Base-by-base conservation (phyloP, 2,797 vertebrate genomes). In the Zenarchopterus dispar region DNA sequence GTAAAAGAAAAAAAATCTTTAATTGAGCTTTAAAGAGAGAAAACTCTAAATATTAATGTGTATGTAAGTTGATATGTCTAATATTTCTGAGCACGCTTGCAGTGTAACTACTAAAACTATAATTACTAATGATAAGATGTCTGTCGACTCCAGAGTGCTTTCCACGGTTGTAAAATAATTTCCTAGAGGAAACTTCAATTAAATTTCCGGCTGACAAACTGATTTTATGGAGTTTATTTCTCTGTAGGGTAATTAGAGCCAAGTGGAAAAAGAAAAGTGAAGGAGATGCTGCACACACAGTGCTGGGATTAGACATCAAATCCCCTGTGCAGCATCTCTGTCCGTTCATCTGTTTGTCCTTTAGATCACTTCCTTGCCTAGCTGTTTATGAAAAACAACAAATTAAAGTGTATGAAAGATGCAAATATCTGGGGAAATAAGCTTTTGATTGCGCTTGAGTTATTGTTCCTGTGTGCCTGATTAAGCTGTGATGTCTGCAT, bases 161-260 rank as follows among this genome's bases (percentile, higher is more conserved):
- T 62, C 11, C n/a, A 3, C 43, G 7, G 23, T 21, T 36, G 23
- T 46, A 49, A 71, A 68, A 74, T 61, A 4, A 62, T 77, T 70
- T 77, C 82, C 78, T 72, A 0, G 7, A 50, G 64, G 67, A 79
- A 81, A 61, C 67, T 63, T 74, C 67, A 77, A 70, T 84, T 81
- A 67, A 72, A 73, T 75, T 69, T 84, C 64, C 56, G 2, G 64
- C 78, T 50, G 52, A 81, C 62, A 58, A 81, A 82, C 24, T 36
- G 59, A 65, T 57, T 77, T 77, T 77, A 70, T 18, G 19, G 62
- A 65, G 63, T 82, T 77, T 77, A 75, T 82, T 70, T 52, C 79
- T 82, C 73, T 55, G 79, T 62, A 70, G 79, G 71, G 72, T 82
- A 75, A 82, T 84, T 81, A 81, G 65, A 79, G 48, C 10, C n/a